phyloP scores from a whole-genome alignment of 2,113 vertebrate genomes.

The Triplophysa tibetana region DNA sequence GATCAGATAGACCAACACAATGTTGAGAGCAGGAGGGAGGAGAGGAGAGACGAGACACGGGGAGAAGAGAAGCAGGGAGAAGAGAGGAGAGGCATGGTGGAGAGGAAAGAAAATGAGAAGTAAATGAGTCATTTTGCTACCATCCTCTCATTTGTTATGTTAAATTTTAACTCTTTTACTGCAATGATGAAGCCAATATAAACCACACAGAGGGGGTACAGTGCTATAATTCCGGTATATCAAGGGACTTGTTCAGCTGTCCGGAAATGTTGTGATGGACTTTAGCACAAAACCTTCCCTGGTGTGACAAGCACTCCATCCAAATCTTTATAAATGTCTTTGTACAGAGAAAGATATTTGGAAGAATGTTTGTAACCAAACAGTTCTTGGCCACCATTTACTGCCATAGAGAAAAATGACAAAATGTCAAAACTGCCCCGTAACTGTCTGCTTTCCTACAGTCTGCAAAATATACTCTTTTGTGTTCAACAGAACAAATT shows the following conservation, averaged over 20 bases:
- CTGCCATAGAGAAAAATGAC: too few relatives aligned
- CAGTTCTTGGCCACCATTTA: too few relatives aligned
- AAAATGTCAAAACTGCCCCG: too few relatives aligned
- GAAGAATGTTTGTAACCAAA: too few relatives aligned
- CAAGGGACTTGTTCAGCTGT: not conserved
- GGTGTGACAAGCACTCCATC: not conserved
- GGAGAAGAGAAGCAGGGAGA: constrained; percentile 49
- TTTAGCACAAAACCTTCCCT: not conserved
- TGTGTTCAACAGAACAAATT: too few relatives aligned
- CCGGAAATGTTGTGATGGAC: constrained; percentile 4
- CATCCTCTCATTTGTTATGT: not conserved
- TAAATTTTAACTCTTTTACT: constrained; percentile 8
- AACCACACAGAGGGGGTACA: not conserved
- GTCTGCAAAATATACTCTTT: too few relatives aligned
- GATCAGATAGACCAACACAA: constrained; percentile 82
- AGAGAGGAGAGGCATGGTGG: constrained; percentile 32
- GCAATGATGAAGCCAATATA: not conserved
- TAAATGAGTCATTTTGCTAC: constrained; percentile 30
- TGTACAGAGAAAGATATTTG: too few relatives aligned
- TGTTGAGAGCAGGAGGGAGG: constrained; percentile 74
- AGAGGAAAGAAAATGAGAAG: not conserved
- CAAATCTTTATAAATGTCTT: too few relatives aligned
- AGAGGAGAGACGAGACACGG: constrained; percentile 37
- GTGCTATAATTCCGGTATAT: not conserved
- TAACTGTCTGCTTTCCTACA: too few relatives aligned